These are phyloP conservation scores for Catagonus wagneri DNA, from an alignment of 2,113 vertebrate genomes.

Conservation along the genomic window DNA sequence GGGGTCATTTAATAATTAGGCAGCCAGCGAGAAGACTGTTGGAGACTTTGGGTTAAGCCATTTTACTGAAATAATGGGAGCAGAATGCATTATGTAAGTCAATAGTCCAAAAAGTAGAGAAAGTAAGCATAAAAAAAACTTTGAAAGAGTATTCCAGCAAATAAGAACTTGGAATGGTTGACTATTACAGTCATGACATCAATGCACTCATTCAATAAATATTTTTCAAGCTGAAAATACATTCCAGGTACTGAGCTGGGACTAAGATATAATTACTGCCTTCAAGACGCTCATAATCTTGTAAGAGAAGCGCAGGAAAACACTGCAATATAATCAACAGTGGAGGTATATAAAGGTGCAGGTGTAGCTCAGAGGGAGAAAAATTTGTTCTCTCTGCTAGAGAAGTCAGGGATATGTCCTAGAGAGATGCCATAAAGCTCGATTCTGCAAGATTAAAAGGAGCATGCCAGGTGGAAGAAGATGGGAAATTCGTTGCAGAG, in stretches of 20 bases:
- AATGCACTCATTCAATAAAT: background rate
- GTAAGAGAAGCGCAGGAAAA: background rate
- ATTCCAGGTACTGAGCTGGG: background rate
- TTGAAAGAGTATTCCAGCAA: background rate
- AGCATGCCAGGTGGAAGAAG: background rate
- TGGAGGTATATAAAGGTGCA: background rate
- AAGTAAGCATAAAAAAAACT: background rate
- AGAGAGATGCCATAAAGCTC: background rate
- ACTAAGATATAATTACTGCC: background rate
- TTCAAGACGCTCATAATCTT: background rate
- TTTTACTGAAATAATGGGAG: background rate
- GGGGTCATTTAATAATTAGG: background rate
- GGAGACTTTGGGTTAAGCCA: background rate
- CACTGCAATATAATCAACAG: background rate
- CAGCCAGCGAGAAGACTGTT: background rate
- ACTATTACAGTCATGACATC: background rate
- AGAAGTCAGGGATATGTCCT: background rate
- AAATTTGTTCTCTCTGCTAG: background rate
- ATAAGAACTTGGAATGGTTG: background rate
- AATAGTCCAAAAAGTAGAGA: background rate
- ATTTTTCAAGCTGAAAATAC: background rate
- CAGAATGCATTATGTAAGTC: background rate
- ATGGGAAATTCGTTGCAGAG: background rate
- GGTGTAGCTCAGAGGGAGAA: background rate
- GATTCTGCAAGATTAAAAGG: conserved; percentile 27